Base-by-base conservation (phyloP, 2,888 invertebrate genomes). In the Colletes collaris region DNA sequence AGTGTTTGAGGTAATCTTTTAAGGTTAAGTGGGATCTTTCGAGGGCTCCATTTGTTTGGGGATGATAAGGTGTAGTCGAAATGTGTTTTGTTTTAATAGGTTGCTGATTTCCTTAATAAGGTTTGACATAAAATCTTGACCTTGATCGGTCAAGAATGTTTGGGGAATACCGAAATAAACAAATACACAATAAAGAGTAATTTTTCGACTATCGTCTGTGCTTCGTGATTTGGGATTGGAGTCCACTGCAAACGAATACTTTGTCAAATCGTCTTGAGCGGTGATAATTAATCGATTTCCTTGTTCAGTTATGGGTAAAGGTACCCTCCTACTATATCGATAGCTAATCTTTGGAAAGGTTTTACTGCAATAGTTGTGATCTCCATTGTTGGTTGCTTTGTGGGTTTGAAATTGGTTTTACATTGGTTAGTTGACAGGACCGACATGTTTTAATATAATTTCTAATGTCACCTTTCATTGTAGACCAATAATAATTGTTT, bases 21-120 rank as follows among this genome's bases (percentile, higher is more conserved):
- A 65, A 1, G 11, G 65, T 65, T 4, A 65, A 19, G n/a, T 67
- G 67, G 11, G 56, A 67, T 49, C 67, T 56, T 35, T 63, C 63
- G 13, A 63, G 63, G 13, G 62, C 62, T 27, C 50, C 62, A 0
- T 50, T 63, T 1, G 50, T 49, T 63, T 50, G 62, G 3, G 52
- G 63, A 5, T 63, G 63, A 52, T 63, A 63, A 35, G 52, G 37
- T 4, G 63, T 63, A 2, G 50, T 4, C 3, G 63, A 63, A 3
- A 63, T 27, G n/a, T 63, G 50, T 4, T n/a, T 52, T n/a, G 52
- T 63, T 8, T 63, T 50, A 27, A 63, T 3, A 63, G 27, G 0
- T 52, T 63, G 6, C 27, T 63, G 6, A 44, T 16, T 16, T 66
- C 55, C 13, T 66, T 55, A 7, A 55, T 10, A 40, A 66, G 11